Evolutionary conservation across 2,797 vertebrate genomes (phyloP).

Genomic region (Eutrigla gurnardus): DNA sequence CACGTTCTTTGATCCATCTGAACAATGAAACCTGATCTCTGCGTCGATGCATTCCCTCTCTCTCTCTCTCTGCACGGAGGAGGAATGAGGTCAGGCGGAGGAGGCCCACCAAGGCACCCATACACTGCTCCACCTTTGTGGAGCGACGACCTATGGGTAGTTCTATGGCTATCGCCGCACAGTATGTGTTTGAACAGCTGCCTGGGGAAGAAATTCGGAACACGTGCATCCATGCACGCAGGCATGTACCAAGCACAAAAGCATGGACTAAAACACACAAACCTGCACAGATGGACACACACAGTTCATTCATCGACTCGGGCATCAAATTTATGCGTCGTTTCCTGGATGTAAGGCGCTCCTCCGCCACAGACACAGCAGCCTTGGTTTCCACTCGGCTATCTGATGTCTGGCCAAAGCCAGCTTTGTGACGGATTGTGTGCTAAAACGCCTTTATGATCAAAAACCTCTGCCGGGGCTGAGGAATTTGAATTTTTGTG

Average conservation of each 20-base stretch:
- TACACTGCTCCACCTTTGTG: slow-evolving; percentile 56
- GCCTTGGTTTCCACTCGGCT: slow-evolving; percentile 64
- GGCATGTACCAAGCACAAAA: slow-evolving; percentile 40
- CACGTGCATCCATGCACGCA: slow-evolving; percentile 46
- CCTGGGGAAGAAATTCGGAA: slow-evolving; percentile 54
- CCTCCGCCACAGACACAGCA: slow-evolving; percentile 62
- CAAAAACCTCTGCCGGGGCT: slow-evolving; percentile 61
- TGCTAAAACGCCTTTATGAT: slow-evolving; percentile 72
- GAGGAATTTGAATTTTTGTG: slow-evolving; percentile 61
- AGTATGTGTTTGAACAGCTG: slow-evolving; percentile 75
- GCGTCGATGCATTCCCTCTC: slow-evolving; percentile 48
- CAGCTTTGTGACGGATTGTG: slow-evolving; percentile 73
- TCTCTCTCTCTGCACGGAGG: slow-evolving; percentile 47
- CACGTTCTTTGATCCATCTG: slow-evolving; percentile 77
- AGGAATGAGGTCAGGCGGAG: slow-evolving; percentile 67
- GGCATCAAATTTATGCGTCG: slow-evolving; percentile 56
- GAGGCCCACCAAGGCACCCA: slow-evolving; percentile 58
- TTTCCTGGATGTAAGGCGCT: slow-evolving; percentile 67
- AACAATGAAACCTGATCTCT: slow-evolving; percentile 76
- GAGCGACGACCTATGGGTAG: slow-evolving; percentile 58
- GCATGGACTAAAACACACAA: slow-evolving; percentile 30
- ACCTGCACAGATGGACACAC: slow-evolving; percentile 22
- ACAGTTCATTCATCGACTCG: slow-evolving; percentile 60
- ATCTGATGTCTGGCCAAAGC: slow-evolving; percentile 74
- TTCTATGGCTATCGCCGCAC: slow-evolving; percentile 35